Evolutionary conservation across 2,113 vertebrate species (phyloP).

Genomic region (Cranoglanis bouderius): DNA sequence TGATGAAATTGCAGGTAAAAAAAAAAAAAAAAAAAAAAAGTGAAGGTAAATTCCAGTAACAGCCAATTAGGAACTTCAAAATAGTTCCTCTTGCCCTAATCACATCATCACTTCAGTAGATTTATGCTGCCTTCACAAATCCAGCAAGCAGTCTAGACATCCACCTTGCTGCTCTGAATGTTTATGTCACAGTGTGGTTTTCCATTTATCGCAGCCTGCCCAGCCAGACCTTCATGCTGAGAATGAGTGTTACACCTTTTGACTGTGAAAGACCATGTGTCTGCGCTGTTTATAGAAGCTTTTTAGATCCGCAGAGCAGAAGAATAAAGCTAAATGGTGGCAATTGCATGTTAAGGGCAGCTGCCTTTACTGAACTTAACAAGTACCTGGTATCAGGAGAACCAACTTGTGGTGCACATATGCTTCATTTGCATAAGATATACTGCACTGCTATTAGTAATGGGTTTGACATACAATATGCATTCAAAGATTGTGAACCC

Average conservation of each 20-base stretch:
- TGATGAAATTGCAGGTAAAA: background rate
- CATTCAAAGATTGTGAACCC: background rate
- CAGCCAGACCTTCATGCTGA: slow-evolving; percentile 20
- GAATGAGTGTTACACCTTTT: slow-evolving; percentile 6
- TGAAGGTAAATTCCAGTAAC: background rate
- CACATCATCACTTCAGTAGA: slow-evolving; percentile 18
- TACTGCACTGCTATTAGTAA: background rate
- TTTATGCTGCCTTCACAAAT: slow-evolving; percentile 5
- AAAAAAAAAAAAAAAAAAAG: background rate
- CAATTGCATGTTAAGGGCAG: background rate
- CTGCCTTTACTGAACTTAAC: background rate
- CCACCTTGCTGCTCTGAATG: background rate
- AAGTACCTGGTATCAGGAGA: background rate
- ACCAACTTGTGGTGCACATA: background rate
- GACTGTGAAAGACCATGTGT: slow-evolving; percentile 16
- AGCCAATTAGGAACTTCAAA: background rate
- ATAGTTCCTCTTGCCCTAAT: slow-evolving; percentile 5
- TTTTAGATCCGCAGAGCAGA: background rate
- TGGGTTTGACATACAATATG: background rate
- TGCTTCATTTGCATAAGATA: background rate
- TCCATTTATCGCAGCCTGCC: background rate
- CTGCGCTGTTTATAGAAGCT: background rate
- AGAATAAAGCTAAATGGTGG: background rate
- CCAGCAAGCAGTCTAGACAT: slow-evolving; percentile 7
- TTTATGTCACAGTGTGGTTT: slow-evolving; percentile 15